These are phyloP conservation scores for Syrmaticus mikado DNA, from an alignment of 2,113 vertebrate genomes.

Conservation along the genomic window DNA sequence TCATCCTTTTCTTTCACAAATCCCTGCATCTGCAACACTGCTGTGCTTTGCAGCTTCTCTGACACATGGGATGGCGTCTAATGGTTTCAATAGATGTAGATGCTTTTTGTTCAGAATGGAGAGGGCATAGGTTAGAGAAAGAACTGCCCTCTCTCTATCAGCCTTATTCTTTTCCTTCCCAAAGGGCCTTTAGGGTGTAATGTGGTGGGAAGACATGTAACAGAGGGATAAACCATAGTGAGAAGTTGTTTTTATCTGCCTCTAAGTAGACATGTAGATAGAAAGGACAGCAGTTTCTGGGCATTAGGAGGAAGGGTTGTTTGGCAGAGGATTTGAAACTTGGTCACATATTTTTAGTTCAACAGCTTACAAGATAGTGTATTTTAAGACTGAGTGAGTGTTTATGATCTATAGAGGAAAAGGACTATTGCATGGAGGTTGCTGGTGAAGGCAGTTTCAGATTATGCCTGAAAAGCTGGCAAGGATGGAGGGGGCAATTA, in stretches of 20 bases:
- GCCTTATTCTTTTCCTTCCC: not conserved
- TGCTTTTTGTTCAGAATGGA: not conserved
- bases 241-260: slow-evolving; percentile 37
- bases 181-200: not conserved
- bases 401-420: slow-evolving; percentile 22
- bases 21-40: not conserved
- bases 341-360: not conserved
- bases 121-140: not conserved
- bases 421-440: not conserved
- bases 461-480: not conserved
- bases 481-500: not conserved
- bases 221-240: slow-evolving; percentile 1
- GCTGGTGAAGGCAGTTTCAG: slow-evolving; percentile 16
- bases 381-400: slow-evolving; percentile 30
- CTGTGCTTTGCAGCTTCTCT: not conserved
- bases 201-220: not conserved
- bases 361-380: slow-evolving; percentile 31
- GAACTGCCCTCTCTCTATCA: not conserved
- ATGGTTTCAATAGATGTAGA: not conserved
- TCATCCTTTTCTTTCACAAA: slow-evolving; percentile 7
- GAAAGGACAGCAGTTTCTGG: slow-evolving; percentile 26
- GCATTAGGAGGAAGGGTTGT: not conserved
- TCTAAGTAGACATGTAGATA: not conserved
- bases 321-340: slow-evolving; percentile 41
- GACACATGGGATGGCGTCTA: not conserved